phyloP scores from a whole-genome alignment of 2,888 invertebrate genomes.

The Mongoloraphidia duomilia region DNA sequence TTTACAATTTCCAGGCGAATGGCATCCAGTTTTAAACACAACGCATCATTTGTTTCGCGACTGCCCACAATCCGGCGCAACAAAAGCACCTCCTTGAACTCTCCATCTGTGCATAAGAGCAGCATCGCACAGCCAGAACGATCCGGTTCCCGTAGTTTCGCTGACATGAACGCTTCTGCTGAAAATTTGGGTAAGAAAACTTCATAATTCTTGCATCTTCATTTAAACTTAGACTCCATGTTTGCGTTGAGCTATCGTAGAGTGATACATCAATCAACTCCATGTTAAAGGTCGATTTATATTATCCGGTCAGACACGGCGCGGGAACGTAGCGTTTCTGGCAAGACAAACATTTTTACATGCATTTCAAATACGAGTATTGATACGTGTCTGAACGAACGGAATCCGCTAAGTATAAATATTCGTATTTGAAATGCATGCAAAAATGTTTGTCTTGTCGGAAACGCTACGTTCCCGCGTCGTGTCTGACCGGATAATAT shows the following conservation, averaged over 20 bases:
- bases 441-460: too few species aligned
- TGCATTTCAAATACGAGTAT: too few species aligned
- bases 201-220: neutral
- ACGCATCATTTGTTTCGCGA: slow-evolving; percentile 83
- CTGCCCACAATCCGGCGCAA: slow-evolving; percentile 75
- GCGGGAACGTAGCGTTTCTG: too few species aligned
- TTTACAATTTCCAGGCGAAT: slow-evolving; percentile 41
- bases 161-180: slow-evolving; percentile 58
- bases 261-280: neutral
- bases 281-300: too few species aligned
- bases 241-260: neutral
- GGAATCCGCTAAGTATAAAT: too few species aligned
- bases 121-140: slow-evolving; percentile 23
- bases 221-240: neutral
- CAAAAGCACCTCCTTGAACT: slow-evolving; percentile 64
- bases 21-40: slow-evolving; percentile 80
- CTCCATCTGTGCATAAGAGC: slow-evolving; percentile 48
- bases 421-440: too few species aligned
- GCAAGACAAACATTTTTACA: too few species aligned
- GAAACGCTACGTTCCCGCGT: too few species aligned
- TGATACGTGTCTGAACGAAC: too few species aligned
- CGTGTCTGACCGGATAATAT: too few species aligned
- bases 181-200: slow-evolving; percentile 51
- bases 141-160: slow-evolving; percentile 38
- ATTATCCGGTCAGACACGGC: too few species aligned